Evolutionary conservation across 2,797 vertebrate species (phyloP), one percentile per base, ranked within the genome.

Genomic region (Peromyscus aztecus): DNA sequence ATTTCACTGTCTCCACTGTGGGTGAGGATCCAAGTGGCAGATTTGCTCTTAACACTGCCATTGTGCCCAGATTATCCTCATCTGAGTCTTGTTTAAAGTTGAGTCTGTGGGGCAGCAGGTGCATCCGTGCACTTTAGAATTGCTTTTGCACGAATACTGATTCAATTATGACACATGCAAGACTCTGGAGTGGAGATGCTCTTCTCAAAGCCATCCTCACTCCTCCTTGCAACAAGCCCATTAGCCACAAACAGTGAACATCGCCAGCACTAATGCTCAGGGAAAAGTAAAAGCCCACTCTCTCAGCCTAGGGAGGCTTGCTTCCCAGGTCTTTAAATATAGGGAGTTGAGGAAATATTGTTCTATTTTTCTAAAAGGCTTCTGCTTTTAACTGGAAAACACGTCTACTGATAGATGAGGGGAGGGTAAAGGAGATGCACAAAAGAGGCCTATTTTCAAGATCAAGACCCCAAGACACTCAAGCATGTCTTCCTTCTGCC

Each of bases 61-160:
- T 16, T 52, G 46, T 31, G 69, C 59, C 57, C 7, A 19, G 4
- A 55, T 52, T 37, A 78, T 61, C 2, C 23, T 67, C 29, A 73
- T 73, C 24, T 81, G 37, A 59, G 88, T 49, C 43, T 8, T 23
- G 4, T 83, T 37, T 71, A 73, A 63, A 14, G 43, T 24, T 49
- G 24, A 55, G 7, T 52, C 12, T 90, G 3, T 1, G 27, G 80
- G 16, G 0, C 0, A n/a, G 43, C 2, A 1, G 34, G n/a, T 2
- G 4, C 27, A 24, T 4, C 1, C 37, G 1, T 23, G 23, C 14
- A 40, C 40, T n/a, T 46, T 27, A 40, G n/a, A 81, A 77, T 65
- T 77, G 34, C 27, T 63, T 84, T 34, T 27, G 21, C 21, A 0
- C 23, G 27, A 23, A 71, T 69, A 71, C 23, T 40, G 73, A 80